Percentiles rank a stretch among this genome's conserved stretches.
Conservation (phyloP, 2,113 vertebrate species). For the Echinops telfairi region DNA sequence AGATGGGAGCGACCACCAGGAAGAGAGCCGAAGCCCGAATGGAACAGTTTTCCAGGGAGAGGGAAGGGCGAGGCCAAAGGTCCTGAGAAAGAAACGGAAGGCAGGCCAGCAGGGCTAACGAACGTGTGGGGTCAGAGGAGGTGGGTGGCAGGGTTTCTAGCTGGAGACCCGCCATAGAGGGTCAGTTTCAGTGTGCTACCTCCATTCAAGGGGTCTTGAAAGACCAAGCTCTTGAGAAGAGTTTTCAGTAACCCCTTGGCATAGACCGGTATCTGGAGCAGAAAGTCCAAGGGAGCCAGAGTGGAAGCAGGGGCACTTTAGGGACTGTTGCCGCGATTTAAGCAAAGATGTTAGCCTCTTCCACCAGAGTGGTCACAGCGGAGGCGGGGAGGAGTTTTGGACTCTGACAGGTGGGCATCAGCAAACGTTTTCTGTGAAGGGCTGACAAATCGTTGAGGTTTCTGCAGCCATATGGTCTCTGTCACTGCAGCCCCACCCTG, state of each 20-base stretch:
- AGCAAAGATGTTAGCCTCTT: not conserved
- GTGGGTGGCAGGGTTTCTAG: not conserved
- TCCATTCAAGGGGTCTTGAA: not conserved
- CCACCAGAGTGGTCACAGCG: too few species aligned
- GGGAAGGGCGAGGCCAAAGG: not conserved
- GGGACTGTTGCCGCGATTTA: not conserved
- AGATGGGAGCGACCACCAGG: not conserved
- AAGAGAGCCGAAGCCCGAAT: not conserved
- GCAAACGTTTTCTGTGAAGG: not conserved
- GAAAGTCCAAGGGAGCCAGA: not conserved
- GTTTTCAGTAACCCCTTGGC: too few species aligned
- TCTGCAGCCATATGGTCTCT: not conserved
- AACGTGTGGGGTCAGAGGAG: too few species aligned
- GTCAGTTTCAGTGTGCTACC: not conserved
- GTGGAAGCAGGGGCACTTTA: not conserved
- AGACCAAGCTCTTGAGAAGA: rapidly evolving
- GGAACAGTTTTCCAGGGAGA: not conserved
- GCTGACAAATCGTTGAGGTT: too few species aligned
- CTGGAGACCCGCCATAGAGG: too few species aligned
- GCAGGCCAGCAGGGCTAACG: not conserved
- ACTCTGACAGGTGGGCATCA: too few species aligned
- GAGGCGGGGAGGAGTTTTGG: too few species aligned
- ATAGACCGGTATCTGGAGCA: rapidly evolving
- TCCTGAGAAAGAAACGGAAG: not conserved
- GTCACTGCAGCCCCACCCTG: not conserved